Base-by-base conservation (phyloP, 35 echinoderm and acorn worm genomes). In the Heliocidaris erythrogramma region DNA sequence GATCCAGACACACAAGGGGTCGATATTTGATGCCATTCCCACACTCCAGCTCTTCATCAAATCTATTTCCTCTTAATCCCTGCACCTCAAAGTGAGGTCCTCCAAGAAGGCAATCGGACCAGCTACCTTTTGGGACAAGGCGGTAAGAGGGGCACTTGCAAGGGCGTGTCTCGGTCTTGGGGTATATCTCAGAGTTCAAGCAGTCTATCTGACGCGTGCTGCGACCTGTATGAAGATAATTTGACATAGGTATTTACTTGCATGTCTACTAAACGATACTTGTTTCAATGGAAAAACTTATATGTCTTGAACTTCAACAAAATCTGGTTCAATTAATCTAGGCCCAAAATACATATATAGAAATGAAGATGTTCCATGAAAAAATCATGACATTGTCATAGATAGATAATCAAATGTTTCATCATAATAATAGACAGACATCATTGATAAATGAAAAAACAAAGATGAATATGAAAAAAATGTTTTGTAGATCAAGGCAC, bases 91-190 rank as follows among this genome's bases (percentile, higher is more conserved):
- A 92, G 48, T 95, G 50, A 59, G 53, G 84, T n/a, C 86, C 71
- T 32, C 59, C 93, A 9, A 97, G 60, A 14, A 97, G 59, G 90
- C 97, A 97, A 30, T 97, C 86, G 2, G 97, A 97, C 95, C 95
- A 96, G 5, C 59, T 94, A 31, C 97, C 97, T 24, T 56, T 89
- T 4, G 93, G 90, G 10, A 92, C 93, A 17, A 94, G 90, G 17
- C 69, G 88, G 49, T 94, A 97, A 24, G 93, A 94, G 10, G 93
- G 87, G 71, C 97, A 97, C 49, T 88, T 88, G 88, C 97, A 97
- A 13, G 88, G 61, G 13, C 90, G 42, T 24, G 29, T 30, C 29
- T 97, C 95, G 17, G 27, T 87, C 30, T 47, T 29, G 1, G 97
- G 95, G 86, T 94, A 95, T 8, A 94, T 14, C 17, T 49, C 31